Evolutionary conservation across 2,888 invertebrate genomes (phyloP).

Genomic region (Parasteatoda lunata): DNA sequence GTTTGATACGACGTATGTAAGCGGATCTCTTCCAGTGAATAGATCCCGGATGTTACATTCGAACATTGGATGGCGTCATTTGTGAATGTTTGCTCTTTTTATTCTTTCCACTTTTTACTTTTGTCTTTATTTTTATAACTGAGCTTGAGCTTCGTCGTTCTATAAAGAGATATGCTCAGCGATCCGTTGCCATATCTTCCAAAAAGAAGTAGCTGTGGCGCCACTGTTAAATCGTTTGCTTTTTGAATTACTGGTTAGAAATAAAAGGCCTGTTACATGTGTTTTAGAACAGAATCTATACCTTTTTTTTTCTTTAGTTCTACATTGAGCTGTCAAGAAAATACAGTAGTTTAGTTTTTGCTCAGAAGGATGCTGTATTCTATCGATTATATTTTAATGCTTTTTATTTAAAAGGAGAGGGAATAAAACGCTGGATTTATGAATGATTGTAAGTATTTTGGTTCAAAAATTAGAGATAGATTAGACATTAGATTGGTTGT

Average conservation of each 20-base stretch:
- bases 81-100: constrained; percentile 31
- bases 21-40: constrained; percentile 53
- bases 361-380: constrained; percentile 1
- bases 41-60: constrained; percentile 57
- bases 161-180: constrained; percentile 20
- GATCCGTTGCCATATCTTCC: constrained; percentile 35
- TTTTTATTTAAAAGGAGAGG: background rate
- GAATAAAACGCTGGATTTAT: background rate
- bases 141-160: constrained; percentile 6
- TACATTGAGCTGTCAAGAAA: no score
- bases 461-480: background rate
- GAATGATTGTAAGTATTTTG: background rate
- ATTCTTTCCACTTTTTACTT: constrained; percentile 9
- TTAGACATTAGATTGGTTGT: no score
- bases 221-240: constrained; percentile 4
- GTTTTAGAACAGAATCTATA: no score
- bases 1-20: constrained; percentile 52
- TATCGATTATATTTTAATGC: background rate
- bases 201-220: constrained; percentile 21
- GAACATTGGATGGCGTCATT: constrained; percentile 41
- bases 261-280: no score
- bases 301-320: no score
- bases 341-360: background rate
- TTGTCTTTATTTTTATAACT: constrained; percentile 20
- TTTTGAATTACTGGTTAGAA: background rate